A percentile compares a stretch with the other conserved stretches of the same genome.
Evolutionary conservation across 1,140 invertebrate species (phyloP).

Genomic region (Palaemon carinicauda): DNA sequence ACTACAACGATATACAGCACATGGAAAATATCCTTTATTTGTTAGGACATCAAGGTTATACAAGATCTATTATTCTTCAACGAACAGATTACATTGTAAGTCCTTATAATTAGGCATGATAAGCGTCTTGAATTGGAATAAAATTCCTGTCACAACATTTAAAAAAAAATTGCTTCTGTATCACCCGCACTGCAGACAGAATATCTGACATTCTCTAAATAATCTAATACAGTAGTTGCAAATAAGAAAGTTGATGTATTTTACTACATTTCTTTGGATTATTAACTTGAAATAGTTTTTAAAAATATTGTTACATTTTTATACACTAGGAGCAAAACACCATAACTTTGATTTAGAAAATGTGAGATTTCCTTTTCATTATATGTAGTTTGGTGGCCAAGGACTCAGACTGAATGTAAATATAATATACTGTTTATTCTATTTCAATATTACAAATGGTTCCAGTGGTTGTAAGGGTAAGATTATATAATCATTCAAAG

Average conservation of each 20-base stretch:
- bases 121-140: slow-evolving; percentile 46
- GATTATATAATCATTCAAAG: no score
- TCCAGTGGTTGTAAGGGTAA: no score
- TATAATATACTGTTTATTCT: no score
- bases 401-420: not conserved
- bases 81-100: slow-evolving; percentile 31
- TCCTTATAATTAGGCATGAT: slow-evolving; percentile 44
- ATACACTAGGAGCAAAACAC: no score
- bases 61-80: slow-evolving; percentile 28
- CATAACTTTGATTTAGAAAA: not conserved
- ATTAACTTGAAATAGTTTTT: no score
- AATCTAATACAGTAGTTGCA: no score
- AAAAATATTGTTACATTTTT: no score
- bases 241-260: no score
- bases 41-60: slow-evolving; percentile 37
- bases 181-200: not conserved
- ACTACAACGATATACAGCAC: slow-evolving; percentile 21
- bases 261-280: no score
- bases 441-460: no score
- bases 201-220: no score
- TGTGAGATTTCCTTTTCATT: not conserved
- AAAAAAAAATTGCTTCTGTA: not conserved
- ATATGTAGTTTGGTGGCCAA: no score
- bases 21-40: slow-evolving; percentile 50
- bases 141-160: not conserved